phyloP scores from a whole-genome alignment of 1,140 invertebrate species.

The Tetranychus cinnabarinus region DNA sequence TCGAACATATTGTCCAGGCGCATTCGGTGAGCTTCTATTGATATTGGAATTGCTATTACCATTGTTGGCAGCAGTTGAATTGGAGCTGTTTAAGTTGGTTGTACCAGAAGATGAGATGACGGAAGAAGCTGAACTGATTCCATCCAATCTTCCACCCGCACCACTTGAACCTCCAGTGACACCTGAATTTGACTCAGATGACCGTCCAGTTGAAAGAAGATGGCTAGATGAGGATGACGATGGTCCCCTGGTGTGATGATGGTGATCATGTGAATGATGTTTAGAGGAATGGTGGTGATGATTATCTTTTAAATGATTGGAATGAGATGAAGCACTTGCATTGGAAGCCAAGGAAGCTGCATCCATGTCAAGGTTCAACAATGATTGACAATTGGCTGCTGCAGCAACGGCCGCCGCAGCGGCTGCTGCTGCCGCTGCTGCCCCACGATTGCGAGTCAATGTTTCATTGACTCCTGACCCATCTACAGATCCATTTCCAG shows the following conservation, averaged over 20 bases:
- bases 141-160: slow-evolving; percentile 24
- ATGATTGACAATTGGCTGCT: background rate
- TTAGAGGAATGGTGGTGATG: slow-evolving; percentile 8
- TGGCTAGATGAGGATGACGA: too few species aligned
- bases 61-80: too few species aligned
- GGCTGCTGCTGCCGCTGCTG: too few species aligned
- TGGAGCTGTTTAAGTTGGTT: background rate
- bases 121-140: slow-evolving; percentile 40
- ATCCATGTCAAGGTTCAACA: too few species aligned
- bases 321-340: background rate
- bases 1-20: slow-evolving; percentile 27
- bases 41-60: too few species aligned
- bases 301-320: background rate
- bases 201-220: too few species aligned
- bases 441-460: background rate
- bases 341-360: background rate
- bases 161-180: background rate
- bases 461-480: background rate
- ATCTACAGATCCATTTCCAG: background rate
- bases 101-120: slow-evolving; percentile 60
- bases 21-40: background rate
- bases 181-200: too few species aligned
- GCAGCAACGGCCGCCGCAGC: background rate
- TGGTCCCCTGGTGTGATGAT: too few species aligned
- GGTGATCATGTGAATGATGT: slow-evolving; percentile 21